phyloP scores from a whole-genome alignment of 2,797 vertebrate species.

The Hypotaenidia okinawae region DNA sequence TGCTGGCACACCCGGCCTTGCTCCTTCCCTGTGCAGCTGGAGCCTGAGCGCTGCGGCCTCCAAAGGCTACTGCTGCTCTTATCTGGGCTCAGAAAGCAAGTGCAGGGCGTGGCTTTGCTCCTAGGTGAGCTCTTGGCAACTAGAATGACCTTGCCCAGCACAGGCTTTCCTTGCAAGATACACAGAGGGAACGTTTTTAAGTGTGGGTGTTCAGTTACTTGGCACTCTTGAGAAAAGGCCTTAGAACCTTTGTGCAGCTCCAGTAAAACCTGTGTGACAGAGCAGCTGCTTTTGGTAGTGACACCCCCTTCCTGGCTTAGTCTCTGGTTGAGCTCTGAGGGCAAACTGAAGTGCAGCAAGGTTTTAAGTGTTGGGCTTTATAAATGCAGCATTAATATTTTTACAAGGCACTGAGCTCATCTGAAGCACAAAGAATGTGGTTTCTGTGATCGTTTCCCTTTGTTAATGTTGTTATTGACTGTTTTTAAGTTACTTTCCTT shows the following conservation, averaged over 20 bases:
- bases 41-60: not conserved
- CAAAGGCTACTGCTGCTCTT: not conserved
- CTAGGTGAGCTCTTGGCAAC: not conserved
- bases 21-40: rapidly evolving
- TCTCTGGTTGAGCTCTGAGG: not conserved
- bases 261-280: not conserved
- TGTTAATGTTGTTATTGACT: not conserved
- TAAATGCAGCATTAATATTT: not conserved
- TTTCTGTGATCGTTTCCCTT: not conserved
- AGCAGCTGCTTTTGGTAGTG: not conserved
- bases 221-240: not conserved
- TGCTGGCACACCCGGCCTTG: not conserved
- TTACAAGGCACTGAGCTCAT: not conserved
- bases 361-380: not conserved
- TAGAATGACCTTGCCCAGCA: not conserved
- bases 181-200: not conserved
- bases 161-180: not conserved
- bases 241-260: not conserved
- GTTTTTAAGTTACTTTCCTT: not conserved
- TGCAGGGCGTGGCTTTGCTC: constrained; percentile 2
- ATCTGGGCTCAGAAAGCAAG: not conserved
- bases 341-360: not conserved
- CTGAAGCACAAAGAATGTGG: not conserved
- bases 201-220: not conserved
- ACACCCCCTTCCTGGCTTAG: not conserved